Percentiles rank a stretch among this genome's conserved stretches.
Conservation (phyloP, 1,140 invertebrate genomes). For the Drosophila arizonae region DNA sequence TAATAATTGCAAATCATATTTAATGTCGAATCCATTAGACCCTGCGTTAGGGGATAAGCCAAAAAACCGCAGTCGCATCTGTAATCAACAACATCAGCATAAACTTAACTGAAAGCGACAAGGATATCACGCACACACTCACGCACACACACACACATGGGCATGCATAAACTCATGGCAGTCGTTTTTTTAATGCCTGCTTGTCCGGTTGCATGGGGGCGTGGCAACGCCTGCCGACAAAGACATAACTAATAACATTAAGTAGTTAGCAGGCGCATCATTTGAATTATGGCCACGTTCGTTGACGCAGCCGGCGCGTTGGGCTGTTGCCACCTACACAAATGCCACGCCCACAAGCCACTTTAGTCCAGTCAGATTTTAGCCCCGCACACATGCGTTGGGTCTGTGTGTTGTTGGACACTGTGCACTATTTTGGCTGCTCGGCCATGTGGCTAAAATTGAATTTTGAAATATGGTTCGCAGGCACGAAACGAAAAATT, state of each 20-base stretch:
- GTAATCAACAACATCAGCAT: conserved; percentile 75
- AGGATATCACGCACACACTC: conserved; percentile 9
- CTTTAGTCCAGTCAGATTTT: conserved; percentile 10
- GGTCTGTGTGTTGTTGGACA: conserved; percentile 54
- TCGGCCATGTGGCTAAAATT: conserved; percentile 51
- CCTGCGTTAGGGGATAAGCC: conserved; percentile 1
- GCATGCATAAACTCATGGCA: conserved; percentile 48
- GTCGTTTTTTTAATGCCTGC: conserved; percentile 33
- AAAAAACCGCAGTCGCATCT: conserved; percentile 46
- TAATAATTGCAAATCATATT: conserved; percentile 3
- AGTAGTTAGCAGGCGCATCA: conserved; percentile 73
- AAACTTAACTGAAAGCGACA: conserved; percentile 56
- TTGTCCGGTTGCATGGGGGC: conserved; percentile 26
- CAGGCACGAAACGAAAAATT: conserved; percentile 52
- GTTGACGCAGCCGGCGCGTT: conserved; percentile 60
- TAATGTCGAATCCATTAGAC: neutral
- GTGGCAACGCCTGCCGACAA: conserved; percentile 44
- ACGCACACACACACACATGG: conserved; percentile 9
- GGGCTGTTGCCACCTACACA: conserved; percentile 22
- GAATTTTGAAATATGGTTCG: conserved; percentile 71
- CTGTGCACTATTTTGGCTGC: conserved; percentile 65
- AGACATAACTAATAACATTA: conserved; percentile 79
- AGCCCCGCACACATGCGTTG: conserved; percentile 29
- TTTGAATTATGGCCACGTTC: conserved; percentile 79
- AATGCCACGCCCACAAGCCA: conserved; percentile 1